phyloP scores from a whole-genome alignment of 2,113 vertebrate species.

The Aphyosemion australe region DNA sequence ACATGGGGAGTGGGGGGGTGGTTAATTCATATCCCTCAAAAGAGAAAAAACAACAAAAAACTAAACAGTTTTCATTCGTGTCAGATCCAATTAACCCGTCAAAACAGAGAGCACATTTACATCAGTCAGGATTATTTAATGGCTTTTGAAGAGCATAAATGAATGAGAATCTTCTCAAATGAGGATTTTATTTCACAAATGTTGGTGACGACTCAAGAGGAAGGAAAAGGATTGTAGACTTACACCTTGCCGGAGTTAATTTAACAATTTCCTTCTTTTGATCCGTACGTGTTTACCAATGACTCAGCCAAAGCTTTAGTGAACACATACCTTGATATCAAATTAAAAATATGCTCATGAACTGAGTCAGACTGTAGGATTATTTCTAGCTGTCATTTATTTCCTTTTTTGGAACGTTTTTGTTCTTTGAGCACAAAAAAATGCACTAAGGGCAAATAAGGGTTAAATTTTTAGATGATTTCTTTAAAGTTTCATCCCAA shows the following conservation, averaged over 20 bases:
- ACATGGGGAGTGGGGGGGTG: constrained; percentile 46
- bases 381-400: not conserved
- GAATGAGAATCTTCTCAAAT: constrained; percentile 21
- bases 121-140: not conserved
- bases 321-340: constrained; percentile 2
- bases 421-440: too few species aligned
- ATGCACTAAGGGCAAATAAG: too few species aligned
- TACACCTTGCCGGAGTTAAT: not conserved
- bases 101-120: constrained; percentile 19
- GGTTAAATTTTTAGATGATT: constrained; percentile 47
- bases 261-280: not conserved
- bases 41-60: constrained; percentile 48
- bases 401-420: too few species aligned
- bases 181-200: constrained; percentile 30
- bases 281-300: constrained; percentile 14
- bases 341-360: constrained; percentile 45
- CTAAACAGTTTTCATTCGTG: constrained; percentile 62
- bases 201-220: constrained; percentile 33
- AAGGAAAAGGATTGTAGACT: constrained; percentile 10
- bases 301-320: constrained; percentile 5
- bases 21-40: constrained; percentile 73
- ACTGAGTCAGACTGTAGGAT: constrained; percentile 20
- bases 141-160: constrained; percentile 2
- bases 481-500: constrained; percentile 54
- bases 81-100: constrained; percentile 75